A percentile compares a stretch with the other conserved stretches of the same genome.
Evolutionary conservation across 2,113 vertebrate species (phyloP).

Genomic region (Cathartes aura): DNA sequence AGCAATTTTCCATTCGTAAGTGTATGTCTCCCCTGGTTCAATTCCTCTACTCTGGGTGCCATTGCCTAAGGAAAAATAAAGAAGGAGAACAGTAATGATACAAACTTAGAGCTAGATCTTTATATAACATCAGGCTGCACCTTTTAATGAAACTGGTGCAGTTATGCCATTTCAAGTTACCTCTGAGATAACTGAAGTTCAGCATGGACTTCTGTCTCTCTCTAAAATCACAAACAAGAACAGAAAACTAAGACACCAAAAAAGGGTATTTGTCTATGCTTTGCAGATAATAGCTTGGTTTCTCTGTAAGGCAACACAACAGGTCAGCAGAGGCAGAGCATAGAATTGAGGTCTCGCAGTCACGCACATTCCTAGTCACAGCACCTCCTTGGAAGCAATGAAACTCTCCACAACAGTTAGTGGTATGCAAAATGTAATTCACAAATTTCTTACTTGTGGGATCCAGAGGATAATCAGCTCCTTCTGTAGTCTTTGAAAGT

Average conservation of each 20-base stretch:
- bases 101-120: neutral
- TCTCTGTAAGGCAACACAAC: neutral
- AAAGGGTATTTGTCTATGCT: neutral
- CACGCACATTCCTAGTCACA: neutral
- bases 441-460: slow-evolving; percentile 66
- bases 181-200: neutral
- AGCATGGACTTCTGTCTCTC: neutral
- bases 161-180: neutral
- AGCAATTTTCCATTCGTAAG: slow-evolving; percentile 87
- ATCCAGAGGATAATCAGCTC: slow-evolving; percentile 82
- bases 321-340: neutral
- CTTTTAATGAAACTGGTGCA: neutral
- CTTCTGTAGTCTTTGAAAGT: slow-evolving; percentile 86
- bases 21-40: slow-evolving; percentile 86
- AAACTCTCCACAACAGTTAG: neutral
- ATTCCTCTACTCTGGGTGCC: slow-evolving; percentile 79
- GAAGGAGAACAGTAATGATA: neutral
- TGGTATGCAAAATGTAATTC: neutral
- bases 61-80: slow-evolving; percentile 75
- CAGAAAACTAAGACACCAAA: neutral
- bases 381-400: neutral
- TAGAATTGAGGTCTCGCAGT: neutral
- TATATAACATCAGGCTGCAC: neutral
- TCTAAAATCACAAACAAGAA: neutral
- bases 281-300: neutral